Conservation (phyloP, 2,797 vertebrate genomes). For the Pseudotriccus pelzelni region DNA sequence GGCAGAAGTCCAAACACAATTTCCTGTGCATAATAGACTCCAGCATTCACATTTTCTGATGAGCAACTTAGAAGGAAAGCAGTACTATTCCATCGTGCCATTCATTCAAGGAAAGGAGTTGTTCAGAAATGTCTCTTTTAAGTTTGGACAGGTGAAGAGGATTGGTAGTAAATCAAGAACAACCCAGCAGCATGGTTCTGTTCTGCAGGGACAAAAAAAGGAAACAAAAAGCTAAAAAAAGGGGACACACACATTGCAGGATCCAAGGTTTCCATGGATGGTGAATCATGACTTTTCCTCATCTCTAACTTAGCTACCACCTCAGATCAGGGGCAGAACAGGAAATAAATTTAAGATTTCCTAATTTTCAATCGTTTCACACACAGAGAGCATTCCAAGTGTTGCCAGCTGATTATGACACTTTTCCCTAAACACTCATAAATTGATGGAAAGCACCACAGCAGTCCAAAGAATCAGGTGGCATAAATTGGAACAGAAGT, state of each 20-base stretch:
- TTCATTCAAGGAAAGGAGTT: neutral
- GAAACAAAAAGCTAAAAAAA: no score
- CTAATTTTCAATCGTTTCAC: neutral
- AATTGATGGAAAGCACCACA: neutral
- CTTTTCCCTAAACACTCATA: neutral
- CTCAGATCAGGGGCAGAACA: neutral
- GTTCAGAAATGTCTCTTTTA: neutral
- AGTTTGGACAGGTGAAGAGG: neutral
- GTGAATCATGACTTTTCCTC: neutral
- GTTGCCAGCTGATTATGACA: neutral
- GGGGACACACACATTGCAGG: accelerated
- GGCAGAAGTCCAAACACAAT: neutral
- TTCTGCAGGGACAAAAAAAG: neutral
- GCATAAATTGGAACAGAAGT: neutral
- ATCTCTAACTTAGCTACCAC: neutral
- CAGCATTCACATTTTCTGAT: neutral
- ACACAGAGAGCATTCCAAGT: neutral
- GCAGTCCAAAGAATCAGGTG: neutral
- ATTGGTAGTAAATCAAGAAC: neutral
- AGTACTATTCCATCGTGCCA: accelerated
- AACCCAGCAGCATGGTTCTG: neutral
- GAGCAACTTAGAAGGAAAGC: neutral
- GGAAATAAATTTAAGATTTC: neutral
- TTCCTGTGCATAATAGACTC: neutral
- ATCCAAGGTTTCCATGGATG: neutral